Conservation (phyloP, 2,888 invertebrate genomes). For the Chromoteleia sp. region DNA sequence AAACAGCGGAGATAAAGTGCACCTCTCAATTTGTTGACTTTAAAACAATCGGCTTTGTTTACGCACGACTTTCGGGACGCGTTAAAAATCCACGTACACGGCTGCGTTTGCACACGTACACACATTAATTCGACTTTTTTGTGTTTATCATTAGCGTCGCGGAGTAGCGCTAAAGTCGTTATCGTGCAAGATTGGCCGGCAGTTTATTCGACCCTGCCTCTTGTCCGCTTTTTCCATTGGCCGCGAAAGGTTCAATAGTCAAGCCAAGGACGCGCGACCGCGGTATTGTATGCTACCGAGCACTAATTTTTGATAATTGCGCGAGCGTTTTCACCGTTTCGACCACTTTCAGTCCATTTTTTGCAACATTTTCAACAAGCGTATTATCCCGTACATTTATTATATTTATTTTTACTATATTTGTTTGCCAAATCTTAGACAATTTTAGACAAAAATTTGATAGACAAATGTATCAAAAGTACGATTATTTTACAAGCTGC, state of each 20-base stretch:
- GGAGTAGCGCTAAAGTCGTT: slow-evolving; percentile 70
- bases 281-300: slow-evolving; percentile 68
- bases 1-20: slow-evolving; percentile 66
- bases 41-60: slow-evolving; percentile 66
- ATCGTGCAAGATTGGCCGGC: slow-evolving; percentile 69
- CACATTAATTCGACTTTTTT: slow-evolving; percentile 65
- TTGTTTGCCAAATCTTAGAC: too few relatives aligned
- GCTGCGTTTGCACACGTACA: slow-evolving; percentile 34
- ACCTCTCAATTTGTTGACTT: slow-evolving; percentile 65
- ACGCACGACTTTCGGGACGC: slow-evolving; percentile 57
- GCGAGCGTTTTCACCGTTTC: slow-evolving; percentile 19
- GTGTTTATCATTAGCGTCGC: slow-evolving; percentile 67
- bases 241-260: slow-evolving; percentile 77
- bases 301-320: slow-evolving; percentile 65
- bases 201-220: slow-evolving; percentile 68
- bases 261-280: slow-evolving; percentile 75
- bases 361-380: too few relatives aligned
- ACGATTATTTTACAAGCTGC: too few relatives aligned
- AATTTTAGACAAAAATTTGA: too few relatives aligned
- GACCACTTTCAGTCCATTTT: slow-evolving; percentile 2
- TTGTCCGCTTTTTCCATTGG: slow-evolving; percentile 69
- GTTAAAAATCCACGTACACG: slow-evolving; percentile 42
- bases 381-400: too few relatives aligned
- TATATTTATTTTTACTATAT: too few relatives aligned
- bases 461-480: too few relatives aligned